Evolutionary conservation across 1,140 invertebrate genomes (phyloP).

Genomic region (Panonychus citri): DNA sequence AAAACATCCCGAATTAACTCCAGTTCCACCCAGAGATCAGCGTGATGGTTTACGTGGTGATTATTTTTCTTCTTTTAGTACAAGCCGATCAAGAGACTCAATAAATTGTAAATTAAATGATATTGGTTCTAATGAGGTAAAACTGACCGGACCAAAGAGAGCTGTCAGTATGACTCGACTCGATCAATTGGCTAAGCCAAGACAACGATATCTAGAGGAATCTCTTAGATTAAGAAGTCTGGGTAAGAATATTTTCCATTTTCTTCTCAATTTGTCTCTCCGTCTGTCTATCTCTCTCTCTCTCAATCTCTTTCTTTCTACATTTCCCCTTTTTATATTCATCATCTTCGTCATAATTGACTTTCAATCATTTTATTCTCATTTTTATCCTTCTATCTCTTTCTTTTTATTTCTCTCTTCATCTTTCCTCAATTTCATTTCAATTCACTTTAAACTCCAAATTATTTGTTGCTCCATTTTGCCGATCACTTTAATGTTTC

Average conservation of each 20-base stretch:
- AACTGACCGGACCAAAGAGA: conserved; percentile 23
- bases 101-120: background rate
- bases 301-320: background rate
- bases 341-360: too few species aligned
- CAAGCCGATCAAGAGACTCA: background rate
- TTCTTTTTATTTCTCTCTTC: background rate
- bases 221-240: background rate
- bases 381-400: background rate
- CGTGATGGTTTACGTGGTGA: background rate
- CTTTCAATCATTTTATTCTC: too few species aligned
- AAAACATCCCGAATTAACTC: conserved; percentile 5
- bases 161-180: conserved; percentile 72
- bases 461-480: too few species aligned
- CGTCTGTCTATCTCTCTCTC: background rate
- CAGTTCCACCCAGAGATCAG: conserved; percentile 1
- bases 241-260: background rate
- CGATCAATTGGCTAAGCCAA: conserved; percentile 52
- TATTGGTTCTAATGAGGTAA: background rate
- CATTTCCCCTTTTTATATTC: background rate
- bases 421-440: background rate
- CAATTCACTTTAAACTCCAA: too few species aligned
- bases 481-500: too few species aligned
- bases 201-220: conserved; percentile 21
- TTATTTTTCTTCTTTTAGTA: background rate
- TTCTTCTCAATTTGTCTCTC: background rate